phyloP scores from a whole-genome alignment of 2,113 vertebrate genomes.

The Strigops habroptila region DNA sequence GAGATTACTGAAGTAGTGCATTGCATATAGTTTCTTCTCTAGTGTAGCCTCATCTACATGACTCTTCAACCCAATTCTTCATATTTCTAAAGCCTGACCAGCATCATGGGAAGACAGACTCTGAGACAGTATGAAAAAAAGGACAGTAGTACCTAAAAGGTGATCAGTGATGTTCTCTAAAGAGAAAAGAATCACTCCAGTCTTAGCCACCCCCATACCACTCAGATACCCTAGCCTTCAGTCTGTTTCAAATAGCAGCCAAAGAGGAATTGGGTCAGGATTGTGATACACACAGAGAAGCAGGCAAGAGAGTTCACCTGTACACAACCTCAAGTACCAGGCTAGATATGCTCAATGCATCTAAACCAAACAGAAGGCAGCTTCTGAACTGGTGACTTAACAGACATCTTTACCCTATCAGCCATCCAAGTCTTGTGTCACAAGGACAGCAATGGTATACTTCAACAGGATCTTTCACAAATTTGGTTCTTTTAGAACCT shows the following conservation, averaged over 20 bases:
- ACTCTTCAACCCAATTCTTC: neutral
- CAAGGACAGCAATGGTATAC: neutral
- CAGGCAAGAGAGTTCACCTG: neutral
- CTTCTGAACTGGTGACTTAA: neutral
- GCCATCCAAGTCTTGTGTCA: neutral
- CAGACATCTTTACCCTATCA: neutral
- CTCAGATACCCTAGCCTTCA: neutral
- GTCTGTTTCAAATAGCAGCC: neutral
- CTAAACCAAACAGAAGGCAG: neutral
- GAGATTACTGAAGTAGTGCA: neutral
- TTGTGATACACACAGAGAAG: neutral
- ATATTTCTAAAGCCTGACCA: neutral
- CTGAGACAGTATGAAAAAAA: neutral
- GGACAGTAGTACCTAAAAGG: neutral
- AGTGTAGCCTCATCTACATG: neutral
- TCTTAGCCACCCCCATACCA: neutral
- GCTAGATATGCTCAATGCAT: neutral
- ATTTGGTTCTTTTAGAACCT: neutral
- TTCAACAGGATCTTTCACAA: neutral
- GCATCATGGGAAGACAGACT: neutral
- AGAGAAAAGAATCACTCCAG: neutral
- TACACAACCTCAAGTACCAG: neutral
- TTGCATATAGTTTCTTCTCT: neutral
- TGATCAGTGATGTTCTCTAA: neutral
- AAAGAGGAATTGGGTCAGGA: neutral